Conservation (phyloP, 2,797 vertebrate genomes). For the Dendrocincla fuliginosa region DNA sequence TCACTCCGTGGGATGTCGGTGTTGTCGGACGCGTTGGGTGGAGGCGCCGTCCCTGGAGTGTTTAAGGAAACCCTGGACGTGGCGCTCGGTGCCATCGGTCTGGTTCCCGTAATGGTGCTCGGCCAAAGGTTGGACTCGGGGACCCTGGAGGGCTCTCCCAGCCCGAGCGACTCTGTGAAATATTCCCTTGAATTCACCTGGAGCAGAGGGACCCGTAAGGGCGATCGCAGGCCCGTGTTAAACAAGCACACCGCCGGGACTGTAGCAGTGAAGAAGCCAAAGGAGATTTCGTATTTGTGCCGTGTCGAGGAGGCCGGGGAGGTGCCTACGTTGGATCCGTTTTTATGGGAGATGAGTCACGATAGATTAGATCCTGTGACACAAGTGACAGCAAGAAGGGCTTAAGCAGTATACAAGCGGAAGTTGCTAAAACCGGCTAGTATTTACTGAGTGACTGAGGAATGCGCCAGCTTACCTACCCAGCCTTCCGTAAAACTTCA, state of each 20-base stretch:
- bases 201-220: not conserved
- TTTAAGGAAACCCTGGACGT: accelerated
- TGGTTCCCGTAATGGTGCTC: accelerated
- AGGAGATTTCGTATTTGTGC: not conserved
- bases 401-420: not conserved
- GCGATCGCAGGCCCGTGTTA: not conserved
- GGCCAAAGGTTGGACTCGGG: not conserved
- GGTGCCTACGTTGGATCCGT: not conserved
- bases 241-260: accelerated
- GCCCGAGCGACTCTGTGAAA: not conserved
- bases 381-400: not conserved
- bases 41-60: not conserved
- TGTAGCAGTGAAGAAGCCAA: accelerated
- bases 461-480: not conserved
- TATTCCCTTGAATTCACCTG: not conserved
- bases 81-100: accelerated
- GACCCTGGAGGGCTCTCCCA: not conserved
- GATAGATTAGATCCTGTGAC: not conserved
- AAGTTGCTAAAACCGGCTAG: not conserved
- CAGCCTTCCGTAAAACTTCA: not conserved
- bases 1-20: not conserved
- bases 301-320: not conserved
- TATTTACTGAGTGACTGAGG: constrained; percentile 18
- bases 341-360: not conserved
- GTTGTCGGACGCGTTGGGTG: not conserved